phyloP scores from a whole-genome alignment of 1,140 invertebrate genomes.

The Neodiprion pinetum region DNA sequence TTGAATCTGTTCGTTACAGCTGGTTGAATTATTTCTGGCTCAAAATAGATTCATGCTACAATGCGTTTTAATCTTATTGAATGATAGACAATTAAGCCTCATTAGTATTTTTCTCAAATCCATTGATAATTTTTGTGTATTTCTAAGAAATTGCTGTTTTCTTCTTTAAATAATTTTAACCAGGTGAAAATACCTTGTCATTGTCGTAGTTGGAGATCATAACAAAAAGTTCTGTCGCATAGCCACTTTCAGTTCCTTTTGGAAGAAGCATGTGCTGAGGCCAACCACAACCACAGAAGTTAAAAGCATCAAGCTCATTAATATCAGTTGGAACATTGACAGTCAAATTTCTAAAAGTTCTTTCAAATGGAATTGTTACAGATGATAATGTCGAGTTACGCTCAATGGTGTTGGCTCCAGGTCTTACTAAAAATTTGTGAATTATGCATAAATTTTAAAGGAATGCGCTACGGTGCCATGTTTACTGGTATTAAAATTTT shows the following conservation, averaged over 20 bases:
- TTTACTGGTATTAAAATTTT: not conserved
- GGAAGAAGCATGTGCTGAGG: slow-evolving; percentile 63
- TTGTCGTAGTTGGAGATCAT: slow-evolving; percentile 60
- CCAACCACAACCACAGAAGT: slow-evolving; percentile 67
- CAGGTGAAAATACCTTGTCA: slow-evolving; percentile 39
- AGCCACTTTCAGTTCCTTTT: slow-evolving; percentile 56
- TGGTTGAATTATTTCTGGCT: too few relatives aligned
- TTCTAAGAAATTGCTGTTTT: not conserved
- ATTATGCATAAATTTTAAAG: not conserved
- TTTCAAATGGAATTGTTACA: slow-evolving; percentile 72
- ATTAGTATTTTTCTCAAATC: too few relatives aligned
- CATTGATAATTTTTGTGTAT: too few relatives aligned
- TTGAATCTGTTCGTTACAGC: too few relatives aligned
- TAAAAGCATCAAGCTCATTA: slow-evolving; percentile 48
- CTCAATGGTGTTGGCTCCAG: slow-evolving; percentile 64
- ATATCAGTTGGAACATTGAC: slow-evolving; percentile 47
- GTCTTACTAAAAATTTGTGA: slow-evolving; percentile 57
- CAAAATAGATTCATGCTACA: too few relatives aligned
- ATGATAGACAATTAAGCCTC: too few relatives aligned
- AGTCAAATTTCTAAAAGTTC: slow-evolving; percentile 68
- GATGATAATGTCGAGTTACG: slow-evolving; percentile 66
- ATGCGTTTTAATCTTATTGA: too few relatives aligned
- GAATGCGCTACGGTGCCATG: not conserved
- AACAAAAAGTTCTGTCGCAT: slow-evolving; percentile 57
- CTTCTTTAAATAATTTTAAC: not conserved